These are phyloP conservation scores for Argopecten irradians DNA, from an alignment of 1,140 invertebrate species.

Conservation along the genomic window DNA sequence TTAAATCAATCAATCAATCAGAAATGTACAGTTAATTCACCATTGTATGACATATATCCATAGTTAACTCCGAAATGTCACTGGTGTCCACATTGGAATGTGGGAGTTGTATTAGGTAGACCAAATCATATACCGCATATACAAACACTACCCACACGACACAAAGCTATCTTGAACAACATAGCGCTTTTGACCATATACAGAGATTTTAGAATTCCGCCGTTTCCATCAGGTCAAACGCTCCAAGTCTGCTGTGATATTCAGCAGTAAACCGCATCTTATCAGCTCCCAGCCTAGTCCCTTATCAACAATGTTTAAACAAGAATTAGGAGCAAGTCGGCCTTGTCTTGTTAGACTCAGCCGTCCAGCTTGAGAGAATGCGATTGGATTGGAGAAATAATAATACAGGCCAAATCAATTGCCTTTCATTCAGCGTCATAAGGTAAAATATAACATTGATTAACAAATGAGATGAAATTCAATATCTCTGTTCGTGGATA, in stretches of 20 bases:
- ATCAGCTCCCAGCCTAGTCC: not conserved
- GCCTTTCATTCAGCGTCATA: not conserved
- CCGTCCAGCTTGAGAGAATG: not conserved
- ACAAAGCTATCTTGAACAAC: not conserved
- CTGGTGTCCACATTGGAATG: not conserved
- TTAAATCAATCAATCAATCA: not conserved
- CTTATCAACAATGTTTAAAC: not conserved
- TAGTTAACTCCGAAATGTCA: not conserved
- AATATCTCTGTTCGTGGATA: not conserved
- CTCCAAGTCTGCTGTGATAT: not conserved
- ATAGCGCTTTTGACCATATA: conserved; percentile 17
- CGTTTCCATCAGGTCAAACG: not conserved
- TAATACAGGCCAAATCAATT: not conserved
- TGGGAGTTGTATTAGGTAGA: not conserved
- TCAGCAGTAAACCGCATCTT: not conserved
- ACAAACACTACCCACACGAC: conserved; percentile 4
- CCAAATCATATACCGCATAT: not conserved
- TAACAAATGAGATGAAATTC: not conserved
- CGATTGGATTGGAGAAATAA: conserved; percentile 17
- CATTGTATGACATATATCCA: not conserved
- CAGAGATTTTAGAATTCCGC: conserved; percentile 2
- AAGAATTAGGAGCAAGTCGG: not conserved
- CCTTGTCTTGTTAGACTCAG: not conserved
- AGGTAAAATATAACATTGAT: not conserved
- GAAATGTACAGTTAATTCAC: not conserved